Conservation (phyloP, 37 sponge, comb jelly and placozoan species). For the Mnemiopsis leidyi region DNA sequence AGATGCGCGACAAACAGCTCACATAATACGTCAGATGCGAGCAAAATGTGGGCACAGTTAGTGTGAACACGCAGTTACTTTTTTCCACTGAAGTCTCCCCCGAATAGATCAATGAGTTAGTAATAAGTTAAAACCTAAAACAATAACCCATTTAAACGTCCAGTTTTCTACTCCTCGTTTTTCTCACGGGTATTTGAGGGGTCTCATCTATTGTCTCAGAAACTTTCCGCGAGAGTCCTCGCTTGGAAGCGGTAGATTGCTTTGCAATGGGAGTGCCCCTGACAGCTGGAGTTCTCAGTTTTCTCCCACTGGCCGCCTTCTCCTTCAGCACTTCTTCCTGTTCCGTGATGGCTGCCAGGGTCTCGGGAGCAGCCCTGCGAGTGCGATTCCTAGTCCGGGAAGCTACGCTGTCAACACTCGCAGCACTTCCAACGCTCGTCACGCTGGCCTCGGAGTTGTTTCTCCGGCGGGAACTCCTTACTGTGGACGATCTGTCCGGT, state of each 20-base stretch:
- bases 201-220: constrained; percentile 35
- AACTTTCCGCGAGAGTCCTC: background rate
- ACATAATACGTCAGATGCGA: background rate
- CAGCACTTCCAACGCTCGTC: background rate
- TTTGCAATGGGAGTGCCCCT: background rate
- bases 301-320: background rate
- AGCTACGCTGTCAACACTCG: constrained; percentile 32
- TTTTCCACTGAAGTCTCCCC: background rate
- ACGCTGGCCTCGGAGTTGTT: background rate
- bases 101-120: background rate
- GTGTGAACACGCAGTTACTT: background rate
- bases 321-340: background rate
- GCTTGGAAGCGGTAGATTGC: background rate
- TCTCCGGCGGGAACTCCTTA: background rate
- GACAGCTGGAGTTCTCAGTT: background rate
- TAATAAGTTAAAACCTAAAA: background rate
- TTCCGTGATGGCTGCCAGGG: constrained; percentile 20
- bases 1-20: background rate
- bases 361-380: background rate
- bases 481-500: background rate
- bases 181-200: constrained; percentile 32
- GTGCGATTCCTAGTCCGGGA: background rate
- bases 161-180: background rate
- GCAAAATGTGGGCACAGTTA: background rate
- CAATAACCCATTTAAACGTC: background rate